phyloP scores from a whole-genome alignment of 2,113 vertebrate species.

The Uria aalge region DNA sequence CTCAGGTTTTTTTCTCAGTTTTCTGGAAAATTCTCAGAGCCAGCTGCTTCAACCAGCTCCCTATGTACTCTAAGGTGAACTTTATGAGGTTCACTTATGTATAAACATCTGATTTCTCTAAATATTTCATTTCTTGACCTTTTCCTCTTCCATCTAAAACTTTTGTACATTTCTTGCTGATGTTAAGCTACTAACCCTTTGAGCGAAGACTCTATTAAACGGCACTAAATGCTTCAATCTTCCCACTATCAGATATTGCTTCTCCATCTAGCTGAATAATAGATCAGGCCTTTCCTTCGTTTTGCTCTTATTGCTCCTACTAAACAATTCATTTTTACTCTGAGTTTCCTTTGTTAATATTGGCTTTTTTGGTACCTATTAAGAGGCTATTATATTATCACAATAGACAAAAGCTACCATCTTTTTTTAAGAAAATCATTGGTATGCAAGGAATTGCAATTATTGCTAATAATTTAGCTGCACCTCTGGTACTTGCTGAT shows the following conservation, averaged over 20 bases:
- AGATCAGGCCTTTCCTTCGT: not conserved
- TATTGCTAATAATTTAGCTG: not conserved
- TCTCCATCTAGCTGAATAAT: not conserved
- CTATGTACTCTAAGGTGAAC: not conserved
- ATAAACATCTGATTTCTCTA: not conserved
- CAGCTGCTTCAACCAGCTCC: not conserved
- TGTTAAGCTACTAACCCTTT: not conserved
- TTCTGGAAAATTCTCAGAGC: not conserved
- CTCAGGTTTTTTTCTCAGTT: not conserved
- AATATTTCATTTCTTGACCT: not conserved
- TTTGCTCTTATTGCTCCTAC: not conserved
- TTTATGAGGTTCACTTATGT: not conserved
- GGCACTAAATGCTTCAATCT: not conserved
- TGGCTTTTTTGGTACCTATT: not conserved
- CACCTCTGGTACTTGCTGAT: not conserved
- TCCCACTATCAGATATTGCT: not conserved
- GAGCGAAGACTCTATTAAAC: not conserved
- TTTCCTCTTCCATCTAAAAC: not conserved
- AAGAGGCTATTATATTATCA: not conserved
- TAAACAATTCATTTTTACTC: not conserved
- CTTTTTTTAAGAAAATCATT: not conserved
- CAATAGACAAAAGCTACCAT: not conserved
- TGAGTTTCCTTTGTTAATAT: not conserved
- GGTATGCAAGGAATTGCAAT: not conserved
- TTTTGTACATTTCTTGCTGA: not conserved